These are phyloP conservation scores for Gadus chalcogrammus DNA, from an alignment of 2,113 vertebrate genomes.

Conservation along the genomic window DNA sequence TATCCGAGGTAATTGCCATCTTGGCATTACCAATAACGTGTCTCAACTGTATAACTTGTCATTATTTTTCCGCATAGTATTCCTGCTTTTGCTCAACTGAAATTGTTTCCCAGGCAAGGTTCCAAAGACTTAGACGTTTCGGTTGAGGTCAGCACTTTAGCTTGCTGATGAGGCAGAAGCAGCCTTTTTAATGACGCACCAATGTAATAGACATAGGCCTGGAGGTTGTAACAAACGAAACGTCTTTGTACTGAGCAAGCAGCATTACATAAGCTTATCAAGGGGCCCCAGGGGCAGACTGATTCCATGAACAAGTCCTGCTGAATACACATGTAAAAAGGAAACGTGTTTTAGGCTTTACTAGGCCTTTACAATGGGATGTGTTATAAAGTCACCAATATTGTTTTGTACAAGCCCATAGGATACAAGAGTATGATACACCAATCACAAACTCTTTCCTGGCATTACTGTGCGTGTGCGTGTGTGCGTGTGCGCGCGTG, in stretches of 20 bases:
- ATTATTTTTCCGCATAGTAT: too few species aligned
- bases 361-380: not conserved
- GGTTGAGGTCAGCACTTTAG: not conserved
- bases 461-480: too few species aligned
- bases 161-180: constrained; percentile 6
- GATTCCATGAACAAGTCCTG: not conserved
- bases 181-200: not conserved
- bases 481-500: too few species aligned
- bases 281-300: not conserved
- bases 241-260: not conserved
- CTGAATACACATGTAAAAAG: not conserved
- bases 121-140: not conserved
- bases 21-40: too few species aligned
- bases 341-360: not conserved
- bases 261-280: not conserved
- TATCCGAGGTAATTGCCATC: too few species aligned
- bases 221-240: not conserved
- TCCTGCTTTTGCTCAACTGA: not conserved
- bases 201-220: not conserved
- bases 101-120: not conserved
- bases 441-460: too few species aligned
- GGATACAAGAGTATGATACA: too few species aligned
- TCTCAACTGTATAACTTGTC: too few species aligned
- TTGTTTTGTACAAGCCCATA: not conserved
- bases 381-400: not conserved